These are phyloP conservation scores for Mizuhopecten yessoensis DNA, from an alignment of 1,140 invertebrate species.

Conservation along the genomic window DNA sequence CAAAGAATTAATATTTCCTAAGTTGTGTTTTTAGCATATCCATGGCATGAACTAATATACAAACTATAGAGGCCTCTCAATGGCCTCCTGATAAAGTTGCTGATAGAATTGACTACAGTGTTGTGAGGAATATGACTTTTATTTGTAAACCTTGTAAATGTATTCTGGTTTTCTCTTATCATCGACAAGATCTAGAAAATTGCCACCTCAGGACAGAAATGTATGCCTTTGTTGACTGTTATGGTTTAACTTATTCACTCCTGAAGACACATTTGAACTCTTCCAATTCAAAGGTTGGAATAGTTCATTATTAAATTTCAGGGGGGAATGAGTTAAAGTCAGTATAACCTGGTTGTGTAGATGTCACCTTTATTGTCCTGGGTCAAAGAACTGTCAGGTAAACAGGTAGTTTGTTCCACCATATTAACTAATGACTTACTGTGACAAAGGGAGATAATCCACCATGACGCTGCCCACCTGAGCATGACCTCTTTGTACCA, in stretches of 20 bases:
- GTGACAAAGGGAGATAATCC: conserved; percentile 31
- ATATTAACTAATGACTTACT: background rate
- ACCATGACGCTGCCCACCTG: background rate
- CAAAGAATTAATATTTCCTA: too few species aligned
- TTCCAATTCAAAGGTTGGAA: too few species aligned
- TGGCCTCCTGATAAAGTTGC: background rate
- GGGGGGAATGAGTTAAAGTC: background rate
- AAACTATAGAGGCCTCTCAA: background rate
- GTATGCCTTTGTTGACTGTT: background rate
- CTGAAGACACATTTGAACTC: too few species aligned
- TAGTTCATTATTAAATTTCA: too few species aligned
- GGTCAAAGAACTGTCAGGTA: background rate
- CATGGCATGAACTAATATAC: background rate
- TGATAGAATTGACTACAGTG: too few species aligned
- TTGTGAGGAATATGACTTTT: too few species aligned
- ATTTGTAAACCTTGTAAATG: background rate
- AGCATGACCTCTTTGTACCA: background rate
- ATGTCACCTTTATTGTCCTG: background rate
- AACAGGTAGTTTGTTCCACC: conserved; percentile 15
- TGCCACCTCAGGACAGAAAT: background rate
- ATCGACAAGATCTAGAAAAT: too few species aligned
- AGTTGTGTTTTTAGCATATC: background rate
- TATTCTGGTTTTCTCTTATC: too few species aligned
- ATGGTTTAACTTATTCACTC: too few species aligned
- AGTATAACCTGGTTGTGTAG: background rate